Percentiles rank a stretch among this genome's conserved stretches.
Conservation (phyloP, 2,797 vertebrate species). For the Basileuterus tristriatus region DNA sequence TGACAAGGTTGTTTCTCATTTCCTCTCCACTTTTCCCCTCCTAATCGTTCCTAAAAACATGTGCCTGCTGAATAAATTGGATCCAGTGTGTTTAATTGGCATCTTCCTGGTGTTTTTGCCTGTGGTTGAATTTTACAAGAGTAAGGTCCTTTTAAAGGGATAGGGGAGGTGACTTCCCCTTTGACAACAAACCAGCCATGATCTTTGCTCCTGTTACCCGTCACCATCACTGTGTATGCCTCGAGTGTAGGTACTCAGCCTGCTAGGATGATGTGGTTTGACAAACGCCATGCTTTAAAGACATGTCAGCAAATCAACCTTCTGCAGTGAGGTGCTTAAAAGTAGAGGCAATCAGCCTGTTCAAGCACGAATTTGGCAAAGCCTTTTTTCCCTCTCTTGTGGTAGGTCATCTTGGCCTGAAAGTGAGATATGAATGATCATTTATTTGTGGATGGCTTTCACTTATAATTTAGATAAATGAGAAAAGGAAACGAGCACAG, state of each 20-base stretch:
- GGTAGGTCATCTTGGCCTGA: background rate
- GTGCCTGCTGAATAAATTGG: constrained; percentile 28
- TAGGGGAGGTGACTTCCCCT: background rate
- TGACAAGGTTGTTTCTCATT: constrained; percentile 64
- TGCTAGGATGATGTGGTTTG: background rate
- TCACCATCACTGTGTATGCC: rapidly evolving
- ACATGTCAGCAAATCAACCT: background rate
- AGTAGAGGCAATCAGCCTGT: background rate
- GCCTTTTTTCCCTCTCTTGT: background rate
- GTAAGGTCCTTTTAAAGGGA: background rate
- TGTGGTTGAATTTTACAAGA: background rate
- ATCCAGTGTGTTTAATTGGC: constrained; percentile 28
- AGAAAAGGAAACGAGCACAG: background rate
- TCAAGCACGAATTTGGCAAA: background rate
- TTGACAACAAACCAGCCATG: rapidly evolving
- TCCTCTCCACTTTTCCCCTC: constrained; percentile 30
- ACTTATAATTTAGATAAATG: background rate
- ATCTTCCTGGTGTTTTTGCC: background rate
- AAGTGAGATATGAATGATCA: background rate
- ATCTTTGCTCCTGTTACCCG: background rate
- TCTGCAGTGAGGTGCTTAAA: background rate
- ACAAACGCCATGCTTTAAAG: background rate
- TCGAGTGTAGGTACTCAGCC: background rate
- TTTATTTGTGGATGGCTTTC: background rate
- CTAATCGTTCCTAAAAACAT: constrained; percentile 55